Conservation (phyloP, 2,888 invertebrate species). For the Amiota minor region DNA sequence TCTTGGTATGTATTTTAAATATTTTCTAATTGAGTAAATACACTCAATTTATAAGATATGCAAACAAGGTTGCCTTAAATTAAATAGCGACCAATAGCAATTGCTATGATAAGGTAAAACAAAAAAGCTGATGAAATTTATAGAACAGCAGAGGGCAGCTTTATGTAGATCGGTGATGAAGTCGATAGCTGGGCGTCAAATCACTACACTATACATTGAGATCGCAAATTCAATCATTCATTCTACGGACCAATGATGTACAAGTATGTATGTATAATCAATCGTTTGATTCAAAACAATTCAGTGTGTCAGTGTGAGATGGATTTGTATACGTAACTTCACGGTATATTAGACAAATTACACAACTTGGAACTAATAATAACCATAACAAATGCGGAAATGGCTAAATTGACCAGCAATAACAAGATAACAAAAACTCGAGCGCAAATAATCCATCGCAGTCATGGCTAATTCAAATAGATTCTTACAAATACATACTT, state of each 20-base stretch:
- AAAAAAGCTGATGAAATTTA: constrained; percentile 58
- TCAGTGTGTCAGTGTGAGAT: too few relatives aligned
- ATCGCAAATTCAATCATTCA: neutral
- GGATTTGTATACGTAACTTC: constrained; percentile 51
- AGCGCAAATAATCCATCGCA: constrained; percentile 40
- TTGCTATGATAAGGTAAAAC: neutral
- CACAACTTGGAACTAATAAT: constrained; percentile 9
- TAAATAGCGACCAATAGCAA: neutral
- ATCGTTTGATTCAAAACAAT: too few relatives aligned
- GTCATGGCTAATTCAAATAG: constrained; percentile 46
- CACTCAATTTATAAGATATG: constrained; percentile 16
- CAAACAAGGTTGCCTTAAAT: constrained; percentile 11
- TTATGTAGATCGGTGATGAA: constrained; percentile 33
- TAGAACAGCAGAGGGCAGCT: constrained; percentile 8
- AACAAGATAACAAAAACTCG: constrained; percentile 42
- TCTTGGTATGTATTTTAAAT: constrained; percentile 14
- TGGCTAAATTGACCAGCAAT: constrained; percentile 29
- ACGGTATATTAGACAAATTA: neutral
- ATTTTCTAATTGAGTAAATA: constrained; percentile 26
- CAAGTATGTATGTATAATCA: constrained; percentile 15
- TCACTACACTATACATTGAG: neutral
- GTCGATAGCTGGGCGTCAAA: neutral
- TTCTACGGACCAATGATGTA: neutral
- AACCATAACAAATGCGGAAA: constrained; percentile 55
- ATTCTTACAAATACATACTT: constrained; percentile 29